Evolutionary conservation across 1,140 invertebrate species (phyloP).

Genomic region (Pemphigus obesinymphae): DNA sequence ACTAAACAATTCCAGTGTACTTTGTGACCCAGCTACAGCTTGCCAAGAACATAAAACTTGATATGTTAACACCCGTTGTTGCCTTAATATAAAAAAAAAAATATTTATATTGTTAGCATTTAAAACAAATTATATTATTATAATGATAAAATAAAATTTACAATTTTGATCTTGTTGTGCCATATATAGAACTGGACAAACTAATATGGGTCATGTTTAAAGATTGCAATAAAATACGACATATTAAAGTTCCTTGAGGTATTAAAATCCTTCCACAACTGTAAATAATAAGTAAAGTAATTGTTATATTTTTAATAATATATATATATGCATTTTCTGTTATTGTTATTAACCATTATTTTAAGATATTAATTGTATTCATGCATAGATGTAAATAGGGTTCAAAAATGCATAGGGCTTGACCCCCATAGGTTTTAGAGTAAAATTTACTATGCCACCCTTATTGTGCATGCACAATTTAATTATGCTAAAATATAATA

Average conservation of each 20-base stretch:
- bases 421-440: too few relatives aligned
- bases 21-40: slow-evolving; percentile 18
- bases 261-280: slow-evolving; percentile 28
- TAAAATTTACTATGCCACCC: too few relatives aligned
- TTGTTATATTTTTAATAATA: too few relatives aligned
- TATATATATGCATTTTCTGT: too few relatives aligned
- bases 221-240: slow-evolving; percentile 20
- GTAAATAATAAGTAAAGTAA: not conserved
- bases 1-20: slow-evolving; percentile 13
- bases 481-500: too few relatives aligned
- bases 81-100: not conserved
- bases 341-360: too few relatives aligned
- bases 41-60: slow-evolving; percentile 7
- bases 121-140: too few relatives aligned
- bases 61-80: slow-evolving; percentile 25
- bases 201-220: not conserved
- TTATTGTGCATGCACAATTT: too few relatives aligned
- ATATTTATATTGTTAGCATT: not conserved
- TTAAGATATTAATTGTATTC: too few relatives aligned
- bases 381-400: too few relatives aligned
- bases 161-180: slow-evolving; percentile 5
- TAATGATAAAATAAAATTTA: not conserved
- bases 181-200: not conserved
- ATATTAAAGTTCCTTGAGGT: slow-evolving; percentile 25
- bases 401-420: too few relatives aligned